Percentiles rank a stretch among this genome's conserved stretches.
Evolutionary conservation across 1,140 invertebrate genomes (phyloP).

Genomic region (Drosophila parvula): DNA sequence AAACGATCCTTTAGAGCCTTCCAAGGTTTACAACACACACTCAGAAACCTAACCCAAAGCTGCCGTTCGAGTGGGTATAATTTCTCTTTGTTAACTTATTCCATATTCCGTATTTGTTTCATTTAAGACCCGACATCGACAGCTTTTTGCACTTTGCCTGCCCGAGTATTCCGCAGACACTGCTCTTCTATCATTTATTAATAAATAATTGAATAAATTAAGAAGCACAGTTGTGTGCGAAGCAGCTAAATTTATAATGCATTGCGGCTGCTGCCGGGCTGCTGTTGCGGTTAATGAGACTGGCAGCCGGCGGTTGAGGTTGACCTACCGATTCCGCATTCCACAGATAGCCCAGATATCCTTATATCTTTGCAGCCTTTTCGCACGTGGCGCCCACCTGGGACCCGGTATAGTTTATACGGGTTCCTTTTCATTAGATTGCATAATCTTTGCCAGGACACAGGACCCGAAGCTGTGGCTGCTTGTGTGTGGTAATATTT

Average conservation of each 20-base stretch:
- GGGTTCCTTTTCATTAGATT: conserved; percentile 70
- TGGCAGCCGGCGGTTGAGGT: conserved; percentile 43
- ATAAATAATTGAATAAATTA: conserved; percentile 73
- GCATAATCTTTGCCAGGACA: conserved; percentile 41
- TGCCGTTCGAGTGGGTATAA: background rate
- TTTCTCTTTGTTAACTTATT: conserved; percentile 10
- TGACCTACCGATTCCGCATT: conserved; percentile 10
- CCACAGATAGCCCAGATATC: background rate
- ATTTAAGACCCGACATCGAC: conserved; percentile 35
- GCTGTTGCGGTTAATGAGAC: conserved; percentile 72
- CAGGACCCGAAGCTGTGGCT: conserved; percentile 1
- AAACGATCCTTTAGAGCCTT: background rate
- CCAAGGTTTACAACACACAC: no score
- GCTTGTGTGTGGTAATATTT: conserved; percentile 54
- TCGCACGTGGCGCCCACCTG: conserved; percentile 53
- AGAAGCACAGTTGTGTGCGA: conserved; percentile 38
- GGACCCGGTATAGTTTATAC: conserved; percentile 46
- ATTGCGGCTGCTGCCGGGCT: conserved; percentile 50
- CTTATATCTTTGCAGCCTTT: conserved; percentile 18
- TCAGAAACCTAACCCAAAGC: background rate
- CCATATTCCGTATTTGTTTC: conserved; percentile 35
- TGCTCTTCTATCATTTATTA: conserved; percentile 69
- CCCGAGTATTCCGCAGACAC: conserved; percentile 31
- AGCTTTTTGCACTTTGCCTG: conserved; percentile 56
- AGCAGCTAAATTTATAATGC: conserved; percentile 75